A percentile compares a stretch with the other conserved stretches of the same genome.
These are phyloP conservation scores for Eubasilissa regina DNA, from an alignment of 1,140 invertebrate genomes.

Conservation along the genomic window DNA sequence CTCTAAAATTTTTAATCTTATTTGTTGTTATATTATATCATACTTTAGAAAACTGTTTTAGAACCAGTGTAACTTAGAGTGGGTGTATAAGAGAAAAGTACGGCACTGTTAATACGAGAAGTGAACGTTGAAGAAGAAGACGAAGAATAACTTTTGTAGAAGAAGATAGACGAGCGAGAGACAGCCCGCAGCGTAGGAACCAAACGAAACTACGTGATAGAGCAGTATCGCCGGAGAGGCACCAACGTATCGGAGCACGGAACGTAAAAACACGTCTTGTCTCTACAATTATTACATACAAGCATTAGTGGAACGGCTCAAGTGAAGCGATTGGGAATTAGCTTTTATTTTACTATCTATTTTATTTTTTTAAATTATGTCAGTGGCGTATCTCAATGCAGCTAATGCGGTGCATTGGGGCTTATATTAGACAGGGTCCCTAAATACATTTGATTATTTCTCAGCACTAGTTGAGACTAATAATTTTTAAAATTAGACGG, in stretches of 20 bases:
- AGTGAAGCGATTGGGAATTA: not conserved
- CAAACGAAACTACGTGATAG: conserved; percentile 57
- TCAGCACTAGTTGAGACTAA: no score
- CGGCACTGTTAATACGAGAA: conserved; percentile 59
- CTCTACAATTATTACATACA: conserved; percentile 49
- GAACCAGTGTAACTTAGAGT: conserved; percentile 19
- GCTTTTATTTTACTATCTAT: not conserved
- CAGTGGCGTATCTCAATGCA: no score
- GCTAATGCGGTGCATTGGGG: no score
- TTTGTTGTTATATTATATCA: no score
- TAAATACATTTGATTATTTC: no score
- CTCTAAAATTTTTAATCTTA: no score
- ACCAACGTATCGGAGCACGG: conserved; percentile 21
- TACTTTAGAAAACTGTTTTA: not conserved
- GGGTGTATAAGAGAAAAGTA: conserved; percentile 56
- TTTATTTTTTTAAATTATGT: not conserved
- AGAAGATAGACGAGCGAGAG: conserved; percentile 32
- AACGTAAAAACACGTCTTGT: conserved; percentile 56
- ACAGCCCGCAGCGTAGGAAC: conserved; percentile 46
- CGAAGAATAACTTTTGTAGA: conserved; percentile 8
- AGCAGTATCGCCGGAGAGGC: conserved; percentile 47
- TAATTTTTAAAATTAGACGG: no score
- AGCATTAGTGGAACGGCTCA: not conserved
- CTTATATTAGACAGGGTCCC: no score
- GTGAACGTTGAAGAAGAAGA: conserved; percentile 45